These are phyloP conservation scores for Ammodytes marinus DNA, from an alignment of 2,113 vertebrate genomes.

Conservation along the genomic window DNA sequence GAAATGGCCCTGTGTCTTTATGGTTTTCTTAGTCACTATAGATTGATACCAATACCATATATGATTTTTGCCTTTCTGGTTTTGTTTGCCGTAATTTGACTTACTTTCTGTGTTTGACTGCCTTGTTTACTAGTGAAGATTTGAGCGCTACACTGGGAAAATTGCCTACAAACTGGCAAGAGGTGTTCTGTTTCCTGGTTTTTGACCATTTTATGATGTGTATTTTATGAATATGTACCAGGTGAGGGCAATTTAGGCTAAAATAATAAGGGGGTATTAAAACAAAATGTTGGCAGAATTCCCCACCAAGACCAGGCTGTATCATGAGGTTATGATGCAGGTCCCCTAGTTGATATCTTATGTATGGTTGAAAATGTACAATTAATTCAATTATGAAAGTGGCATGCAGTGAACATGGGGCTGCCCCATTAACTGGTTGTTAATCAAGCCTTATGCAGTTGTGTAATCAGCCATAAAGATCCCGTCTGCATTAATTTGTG, in stretches of 20 bases:
- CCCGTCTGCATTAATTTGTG: not conserved
- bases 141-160: too few species aligned
- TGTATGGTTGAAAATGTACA: not conserved
- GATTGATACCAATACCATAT: too few species aligned
- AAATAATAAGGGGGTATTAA: not conserved
- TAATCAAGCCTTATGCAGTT: not conserved
- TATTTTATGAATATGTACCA: not conserved
- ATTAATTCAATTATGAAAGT: constrained; percentile 11
- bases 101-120: too few species aligned
- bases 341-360: not conserved
- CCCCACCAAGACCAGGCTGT: not conserved
- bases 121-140: too few species aligned
- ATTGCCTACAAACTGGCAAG: not conserved
- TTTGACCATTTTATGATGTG: not conserved
- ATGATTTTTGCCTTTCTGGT: too few species aligned
- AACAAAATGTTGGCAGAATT: not conserved
- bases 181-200: not conserved
- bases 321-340: not conserved
- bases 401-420: not conserved
- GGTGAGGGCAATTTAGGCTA: not conserved
- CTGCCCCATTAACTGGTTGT: not conserved
- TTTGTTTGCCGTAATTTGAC: too few species aligned
- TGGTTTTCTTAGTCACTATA: too few species aligned
- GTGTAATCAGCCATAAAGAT: constrained; percentile 5
- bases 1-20: too few species aligned